phyloP scores from a whole-genome alignment of 30 jellyfish, hydroid and myxozoan species.

The Pelagia noctiluca region DNA sequence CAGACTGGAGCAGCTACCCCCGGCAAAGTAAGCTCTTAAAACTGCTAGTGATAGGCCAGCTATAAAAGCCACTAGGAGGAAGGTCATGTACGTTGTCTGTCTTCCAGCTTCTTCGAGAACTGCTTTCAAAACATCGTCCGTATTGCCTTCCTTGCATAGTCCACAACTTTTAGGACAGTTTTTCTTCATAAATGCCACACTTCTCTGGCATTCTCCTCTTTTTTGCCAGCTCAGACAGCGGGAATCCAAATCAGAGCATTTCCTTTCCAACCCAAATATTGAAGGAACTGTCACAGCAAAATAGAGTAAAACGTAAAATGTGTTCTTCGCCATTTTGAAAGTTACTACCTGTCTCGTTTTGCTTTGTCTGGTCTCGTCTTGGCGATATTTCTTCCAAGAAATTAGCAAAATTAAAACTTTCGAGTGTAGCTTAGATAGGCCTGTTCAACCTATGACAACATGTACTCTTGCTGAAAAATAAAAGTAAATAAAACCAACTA shows the following conservation, averaged over 20 bases:
- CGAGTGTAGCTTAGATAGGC: too few relatives aligned
- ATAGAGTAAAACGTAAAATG: too few relatives aligned
- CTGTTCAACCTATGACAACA: too few relatives aligned
- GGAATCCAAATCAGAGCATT: conserved; percentile 54
- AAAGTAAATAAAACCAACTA: too few relatives aligned
- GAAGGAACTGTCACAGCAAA: neutral
- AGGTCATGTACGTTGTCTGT: conserved; percentile 24
- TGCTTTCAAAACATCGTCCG: conserved; percentile 39
- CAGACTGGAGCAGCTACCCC: conserved; percentile 72
- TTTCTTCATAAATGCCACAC: conserved; percentile 50
- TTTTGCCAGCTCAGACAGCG: conserved; percentile 58
- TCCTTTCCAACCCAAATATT: neutral
- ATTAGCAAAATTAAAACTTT: too few relatives aligned
- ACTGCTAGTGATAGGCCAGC: conserved; percentile 23
- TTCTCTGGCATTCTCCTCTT: conserved; percentile 62
- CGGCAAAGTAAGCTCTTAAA: conserved; percentile 69
- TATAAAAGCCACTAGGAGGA: conserved; percentile 4
- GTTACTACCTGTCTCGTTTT: too few relatives aligned
- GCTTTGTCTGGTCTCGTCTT: too few relatives aligned
- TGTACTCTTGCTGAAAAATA: too few relatives aligned
- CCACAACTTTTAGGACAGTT: conserved; percentile 64
- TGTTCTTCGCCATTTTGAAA: too few relatives aligned
- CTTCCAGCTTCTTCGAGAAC: conserved; percentile 24
- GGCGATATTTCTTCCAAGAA: too few relatives aligned
- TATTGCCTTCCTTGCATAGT: conserved; percentile 59